Evolutionary conservation across 2,888 invertebrate genomes (phyloP).

Genomic region (Pristionchus entomophagus): DNA sequence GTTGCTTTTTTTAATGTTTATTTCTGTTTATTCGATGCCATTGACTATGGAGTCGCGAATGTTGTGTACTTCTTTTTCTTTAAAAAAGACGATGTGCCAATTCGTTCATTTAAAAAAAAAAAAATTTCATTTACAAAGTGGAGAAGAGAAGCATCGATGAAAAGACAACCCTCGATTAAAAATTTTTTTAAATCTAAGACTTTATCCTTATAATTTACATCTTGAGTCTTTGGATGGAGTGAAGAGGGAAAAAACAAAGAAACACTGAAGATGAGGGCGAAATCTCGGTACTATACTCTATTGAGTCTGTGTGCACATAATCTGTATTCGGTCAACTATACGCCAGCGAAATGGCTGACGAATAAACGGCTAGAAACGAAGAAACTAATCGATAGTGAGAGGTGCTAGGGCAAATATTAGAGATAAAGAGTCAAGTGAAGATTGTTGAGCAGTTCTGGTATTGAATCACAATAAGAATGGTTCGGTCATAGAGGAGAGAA

Average conservation of each 20-base stretch:
- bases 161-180: no score
- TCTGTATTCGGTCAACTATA: neutral
- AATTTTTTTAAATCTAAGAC: conserved; percentile 27
- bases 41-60: no score
- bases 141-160: no score
- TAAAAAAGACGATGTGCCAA: no score
- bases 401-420: neutral
- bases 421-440: conserved; percentile 28
- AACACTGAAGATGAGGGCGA: neutral
- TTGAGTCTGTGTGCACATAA: neutral
- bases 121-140: no score
- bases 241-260: neutral
- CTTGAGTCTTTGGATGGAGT: neutral
- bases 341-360: neutral
- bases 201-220: conserved; percentile 32
- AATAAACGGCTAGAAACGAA: neutral
- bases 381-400: neutral
- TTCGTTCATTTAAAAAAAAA: no score
- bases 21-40: no score
- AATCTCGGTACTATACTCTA: conserved; percentile 34
- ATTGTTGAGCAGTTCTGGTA: conserved; percentile 7
- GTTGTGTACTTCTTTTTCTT: no score
- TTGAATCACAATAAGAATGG: neutral
- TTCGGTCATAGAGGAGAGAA: neutral
- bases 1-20: no score